Conservation (phyloP, 2,888 invertebrate genomes). For the Crematogaster levior region DNA sequence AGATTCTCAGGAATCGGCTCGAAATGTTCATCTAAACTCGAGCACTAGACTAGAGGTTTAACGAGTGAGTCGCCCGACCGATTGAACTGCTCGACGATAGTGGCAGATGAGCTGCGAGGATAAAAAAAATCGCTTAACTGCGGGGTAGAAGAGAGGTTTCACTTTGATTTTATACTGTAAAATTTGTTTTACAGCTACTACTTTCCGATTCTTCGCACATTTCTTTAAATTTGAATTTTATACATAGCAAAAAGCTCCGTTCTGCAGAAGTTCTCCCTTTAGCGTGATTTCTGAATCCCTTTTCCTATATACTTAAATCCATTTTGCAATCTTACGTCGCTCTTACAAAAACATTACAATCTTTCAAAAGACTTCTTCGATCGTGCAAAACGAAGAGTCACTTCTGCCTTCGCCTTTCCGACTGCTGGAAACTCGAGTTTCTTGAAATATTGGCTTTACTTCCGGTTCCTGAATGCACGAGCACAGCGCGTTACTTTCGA, state of each 20-base stretch:
- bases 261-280: background rate
- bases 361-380: slow-evolving; percentile 19
- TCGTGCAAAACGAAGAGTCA: slow-evolving; percentile 12
- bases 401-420: background rate
- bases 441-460: slow-evolving; percentile 41
- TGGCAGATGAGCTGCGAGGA: background rate
- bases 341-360: slow-evolving; percentile 1
- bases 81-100: slow-evolving; percentile 55
- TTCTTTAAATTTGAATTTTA: background rate
- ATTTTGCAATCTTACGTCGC: slow-evolving; percentile 1
- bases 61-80: slow-evolving; percentile 58
- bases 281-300: background rate
- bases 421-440: slow-evolving; percentile 17
- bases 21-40: too few species aligned
- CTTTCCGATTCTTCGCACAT: background rate
- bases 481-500: slow-evolving; percentile 40
- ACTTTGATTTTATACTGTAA: background rate
- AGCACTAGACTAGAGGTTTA: too few species aligned
- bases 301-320: background rate
- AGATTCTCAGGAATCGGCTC: too few species aligned
- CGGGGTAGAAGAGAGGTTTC: background rate
- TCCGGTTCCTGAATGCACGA: slow-evolving; percentile 32
- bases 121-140: background rate
- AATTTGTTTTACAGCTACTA: background rate
- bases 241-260: background rate